A percentile compares a stretch with the other conserved stretches of the same genome.
Evolutionary conservation across 2,797 vertebrate genomes (phyloP).

Genomic region (Chaetophractus vellerosus): DNA sequence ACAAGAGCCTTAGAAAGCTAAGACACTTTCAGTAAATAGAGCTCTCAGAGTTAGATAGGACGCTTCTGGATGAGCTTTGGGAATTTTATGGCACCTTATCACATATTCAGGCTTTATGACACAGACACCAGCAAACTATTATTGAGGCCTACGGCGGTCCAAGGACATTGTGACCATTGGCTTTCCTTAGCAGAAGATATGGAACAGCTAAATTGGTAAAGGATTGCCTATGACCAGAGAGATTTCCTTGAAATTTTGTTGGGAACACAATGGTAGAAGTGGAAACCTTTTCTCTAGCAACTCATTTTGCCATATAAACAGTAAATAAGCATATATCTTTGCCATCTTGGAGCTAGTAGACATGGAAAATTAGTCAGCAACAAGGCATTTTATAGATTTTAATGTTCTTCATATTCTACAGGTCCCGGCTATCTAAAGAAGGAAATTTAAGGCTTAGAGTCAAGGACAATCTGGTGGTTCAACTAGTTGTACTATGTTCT

Average conservation of each 20-base stretch:
- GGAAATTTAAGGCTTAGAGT: background rate
- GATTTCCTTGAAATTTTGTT: background rate
- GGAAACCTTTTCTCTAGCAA: background rate
- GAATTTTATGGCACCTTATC: background rate
- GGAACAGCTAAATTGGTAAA: background rate
- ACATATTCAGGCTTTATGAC: background rate
- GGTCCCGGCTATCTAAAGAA: background rate
- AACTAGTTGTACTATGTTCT: too few relatives aligned
- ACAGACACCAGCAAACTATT: background rate
- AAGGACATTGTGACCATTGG: background rate
- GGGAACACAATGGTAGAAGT: background rate
- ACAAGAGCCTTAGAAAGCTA: too few relatives aligned
- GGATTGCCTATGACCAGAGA: background rate
- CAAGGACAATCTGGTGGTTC: background rate
- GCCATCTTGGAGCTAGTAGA: background rate
- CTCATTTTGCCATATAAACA: background rate
- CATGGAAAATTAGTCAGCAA: background rate
- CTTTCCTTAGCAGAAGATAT: background rate
- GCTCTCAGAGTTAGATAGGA: background rate
- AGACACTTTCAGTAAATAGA: background rate
- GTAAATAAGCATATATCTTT: background rate
- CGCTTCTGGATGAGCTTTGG: background rate
- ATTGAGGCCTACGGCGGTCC: background rate
- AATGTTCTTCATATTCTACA: background rate
- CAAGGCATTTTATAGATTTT: background rate